Evolutionary conservation across 2,797 vertebrate species (phyloP).

Genomic region (Atherinosoma microstoma): DNA sequence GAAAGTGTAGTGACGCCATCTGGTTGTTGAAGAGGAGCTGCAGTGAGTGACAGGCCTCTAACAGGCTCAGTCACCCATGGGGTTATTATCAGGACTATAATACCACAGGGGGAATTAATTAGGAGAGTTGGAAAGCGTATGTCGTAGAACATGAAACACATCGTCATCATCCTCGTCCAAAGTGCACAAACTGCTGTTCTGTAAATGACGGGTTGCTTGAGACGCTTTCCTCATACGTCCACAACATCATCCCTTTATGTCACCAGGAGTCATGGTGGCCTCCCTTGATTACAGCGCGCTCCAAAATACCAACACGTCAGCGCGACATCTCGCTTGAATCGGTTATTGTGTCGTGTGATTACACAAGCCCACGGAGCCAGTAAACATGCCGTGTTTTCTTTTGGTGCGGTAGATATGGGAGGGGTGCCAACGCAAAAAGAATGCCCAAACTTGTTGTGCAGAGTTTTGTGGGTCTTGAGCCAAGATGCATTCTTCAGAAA

Average conservation of each 20-base stretch:
- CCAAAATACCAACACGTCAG: constrained; percentile 25
- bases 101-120: constrained; percentile 23
- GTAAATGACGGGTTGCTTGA: constrained; percentile 33
- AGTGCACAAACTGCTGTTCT: constrained; percentile 10
- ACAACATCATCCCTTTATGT: constrained; percentile 25
- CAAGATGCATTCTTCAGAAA: constrained; percentile 18
- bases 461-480: constrained; percentile 11
- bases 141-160: neutral
- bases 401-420: constrained; percentile 42
- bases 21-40: neutral
- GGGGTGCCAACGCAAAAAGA: constrained; percentile 28
- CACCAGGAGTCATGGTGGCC: constrained; percentile 25
- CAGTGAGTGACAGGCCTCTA: neutral
- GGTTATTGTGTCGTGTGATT: constrained; percentile 55
- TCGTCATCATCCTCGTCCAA: constrained; percentile 5
- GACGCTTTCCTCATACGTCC: constrained; percentile 9
- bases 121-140: neutral
- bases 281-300: constrained; percentile 18
- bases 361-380: constrained; percentile 34
- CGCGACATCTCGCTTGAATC: constrained; percentile 37
- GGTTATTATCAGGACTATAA: constrained; percentile 17
- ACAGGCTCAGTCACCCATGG: constrained; percentile 7
- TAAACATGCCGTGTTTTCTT: constrained; percentile 55
- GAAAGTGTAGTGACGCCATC: neutral
- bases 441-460: constrained; percentile 50